phyloP scores from a whole-genome alignment of 2,797 vertebrate genomes.

The Geotrypetes seraphini region DNA sequence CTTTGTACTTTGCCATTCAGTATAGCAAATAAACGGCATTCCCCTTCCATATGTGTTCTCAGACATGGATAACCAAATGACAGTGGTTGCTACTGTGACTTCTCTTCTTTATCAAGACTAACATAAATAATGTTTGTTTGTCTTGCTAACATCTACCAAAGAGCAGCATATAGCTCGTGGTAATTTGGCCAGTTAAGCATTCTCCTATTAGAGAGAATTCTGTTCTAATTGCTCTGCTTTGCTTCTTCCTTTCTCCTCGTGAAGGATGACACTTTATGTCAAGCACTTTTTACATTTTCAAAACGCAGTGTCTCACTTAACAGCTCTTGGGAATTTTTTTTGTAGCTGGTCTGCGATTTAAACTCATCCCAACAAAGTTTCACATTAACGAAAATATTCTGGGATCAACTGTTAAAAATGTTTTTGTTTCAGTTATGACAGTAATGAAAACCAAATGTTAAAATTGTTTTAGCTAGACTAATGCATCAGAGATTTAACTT shows the following conservation, averaged over 20 bases:
- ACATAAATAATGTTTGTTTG: too few relatives aligned
- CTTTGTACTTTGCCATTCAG: too few relatives aligned
- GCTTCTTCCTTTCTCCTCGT: slow-evolving; percentile 10
- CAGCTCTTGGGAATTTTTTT: slow-evolving; percentile 40
- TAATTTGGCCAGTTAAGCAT: too few relatives aligned
- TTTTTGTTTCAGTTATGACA: slow-evolving; percentile 54
- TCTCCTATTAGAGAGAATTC: slow-evolving; percentile 11
- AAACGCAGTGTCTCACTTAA: slow-evolving; percentile 36
- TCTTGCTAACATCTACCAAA: too few relatives aligned
- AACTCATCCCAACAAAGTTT: slow-evolving; percentile 45
- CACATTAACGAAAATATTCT: slow-evolving; percentile 52
- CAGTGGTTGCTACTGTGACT: too few relatives aligned
- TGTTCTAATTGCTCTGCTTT: slow-evolving; percentile 13
- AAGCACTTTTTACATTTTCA: slow-evolving; percentile 18
- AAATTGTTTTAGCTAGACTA: slow-evolving; percentile 43
- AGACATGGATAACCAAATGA: too few relatives aligned
- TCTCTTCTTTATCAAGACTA: too few relatives aligned
- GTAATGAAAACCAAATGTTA: slow-evolving; percentile 62
- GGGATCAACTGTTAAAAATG: slow-evolving; percentile 51
- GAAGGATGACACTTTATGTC: not conserved
- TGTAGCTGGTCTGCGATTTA: slow-evolving; percentile 42
- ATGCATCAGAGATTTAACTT: slow-evolving; percentile 39
- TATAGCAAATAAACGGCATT: too few relatives aligned
- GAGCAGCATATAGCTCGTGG: too few relatives aligned
- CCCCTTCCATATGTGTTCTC: too few relatives aligned